Base-by-base conservation (phyloP, 2,888 invertebrate species). In the Antheraea assamensis region DNA sequence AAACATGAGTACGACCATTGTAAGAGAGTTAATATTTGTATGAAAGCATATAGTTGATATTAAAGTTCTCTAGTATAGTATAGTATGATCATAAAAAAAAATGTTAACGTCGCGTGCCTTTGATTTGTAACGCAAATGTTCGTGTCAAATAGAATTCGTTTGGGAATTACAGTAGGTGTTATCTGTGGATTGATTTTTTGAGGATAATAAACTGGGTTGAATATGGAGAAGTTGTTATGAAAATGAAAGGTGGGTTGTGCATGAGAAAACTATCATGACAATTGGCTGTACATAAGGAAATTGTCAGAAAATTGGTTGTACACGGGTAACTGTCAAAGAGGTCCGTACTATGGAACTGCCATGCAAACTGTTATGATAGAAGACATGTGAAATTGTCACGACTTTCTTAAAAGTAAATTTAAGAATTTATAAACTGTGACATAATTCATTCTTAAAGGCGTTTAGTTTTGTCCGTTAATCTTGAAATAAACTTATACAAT, bases 61-160 rank as follows among this genome's bases (percentile, higher is more conserved):
- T 68, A 66, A 78, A 77, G 31, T 31, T 66, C 75, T 81, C 81
- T 76, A 76, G 78, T 77, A 75, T 83, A 81, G 78, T 76, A 75
- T 75, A 75, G 77, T 79, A 77, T 76, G 74, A 76, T 77, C 75
- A 79, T 81, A 74, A 77, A 76, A 78, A 71, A 78, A 76, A 80
- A 75, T 76, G 78, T 74, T 73, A 73, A 70, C 61, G 74, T 52
- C 75, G 74, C 75, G 87, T 85, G 85, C 83, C 85, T 83, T 83
- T 81, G 68, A 79, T 84, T 83, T 83, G 78, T 82, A 82, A 78
- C 76, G 80, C 79, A 71, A 72, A 58, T 72, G 70, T 73, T 70
- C 55, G 58, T 70, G 70, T 70, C 58, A 70, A 42, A 30, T 70
- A 70, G 70, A 70, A 42, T 70, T n/a, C n/a, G 52, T 55, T 66